Base-by-base conservation (phyloP, 1,140 invertebrate species). In the Plutomurus gul region DNA sequence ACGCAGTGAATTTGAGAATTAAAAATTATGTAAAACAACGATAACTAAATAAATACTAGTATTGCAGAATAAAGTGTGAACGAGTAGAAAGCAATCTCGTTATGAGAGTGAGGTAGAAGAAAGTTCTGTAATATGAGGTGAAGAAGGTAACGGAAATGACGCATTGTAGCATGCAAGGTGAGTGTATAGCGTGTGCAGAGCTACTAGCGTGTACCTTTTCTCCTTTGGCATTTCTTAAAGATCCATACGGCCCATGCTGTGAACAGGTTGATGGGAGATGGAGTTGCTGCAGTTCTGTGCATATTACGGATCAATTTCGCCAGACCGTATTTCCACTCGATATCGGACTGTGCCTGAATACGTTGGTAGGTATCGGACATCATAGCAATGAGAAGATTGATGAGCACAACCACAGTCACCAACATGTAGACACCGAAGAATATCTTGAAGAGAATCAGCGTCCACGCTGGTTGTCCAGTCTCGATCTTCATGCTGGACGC, bases 301-400 rank as follows among this genome's bases (percentile, higher is more conserved):
- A 99, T 99, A 85, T 98, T 97, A 82, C 97, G 90, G 85, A 99
- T 98, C 83, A 99, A 89, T 88, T 99, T 99, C 49, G 97, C 98
- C 84, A 99, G 88, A 36, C 98, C 98, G 86, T 98, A 99, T 87
- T 99, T 99, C 98, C 98, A 99, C 88, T 99, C 98, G 84, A 97
- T 98, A 87, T 99, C 98, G n/a, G 97, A 99, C 91, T 99, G 97
- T 49, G 97, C 96, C 90, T 98, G 94, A 86, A 99, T 99, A 83
- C 97, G 90, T 88, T 99, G 96, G 87, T 99, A 99, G 84, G 97
- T 99, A 90, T 99, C 96, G 85, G 95, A 97, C 96, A 99, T 99
- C 97, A 99, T 99, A 89, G 97, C 97, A 92, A 99, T 99, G 84
- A 99, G 92, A 86, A 99, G 91, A 90, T 98, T 99, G 89, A 99